Conservation (phyloP, 1,140 invertebrate species). For the Rhysida immarginata region DNA sequence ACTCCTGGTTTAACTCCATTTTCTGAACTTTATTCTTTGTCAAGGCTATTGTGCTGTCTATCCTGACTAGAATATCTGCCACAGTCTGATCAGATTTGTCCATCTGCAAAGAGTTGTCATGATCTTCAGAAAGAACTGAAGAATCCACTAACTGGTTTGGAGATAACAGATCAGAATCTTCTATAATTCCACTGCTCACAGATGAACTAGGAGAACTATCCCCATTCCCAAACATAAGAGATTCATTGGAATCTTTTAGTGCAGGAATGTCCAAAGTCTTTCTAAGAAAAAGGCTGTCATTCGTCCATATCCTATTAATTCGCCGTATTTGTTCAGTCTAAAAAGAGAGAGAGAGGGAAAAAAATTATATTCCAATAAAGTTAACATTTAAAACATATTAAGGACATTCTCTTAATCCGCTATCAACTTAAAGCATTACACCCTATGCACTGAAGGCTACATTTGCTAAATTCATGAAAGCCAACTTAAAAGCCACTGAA, state of each 20-base stretch:
- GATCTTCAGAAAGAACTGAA: conserved; percentile 1
- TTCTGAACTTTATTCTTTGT: conserved; percentile 70
- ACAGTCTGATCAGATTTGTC: conserved; percentile 47
- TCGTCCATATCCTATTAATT: conserved; percentile 69
- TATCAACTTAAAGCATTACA: no score
- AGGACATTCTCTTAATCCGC: no score
- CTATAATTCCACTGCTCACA: no score
- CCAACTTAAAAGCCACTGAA: no score
- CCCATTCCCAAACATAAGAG: background rate
- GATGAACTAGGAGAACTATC: background rate
- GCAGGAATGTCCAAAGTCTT: conserved; percentile 65
- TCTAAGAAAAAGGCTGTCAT: conserved; percentile 72
- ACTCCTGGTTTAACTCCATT: conserved; percentile 26
- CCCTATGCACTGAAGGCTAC: no score
- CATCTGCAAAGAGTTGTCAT: background rate
- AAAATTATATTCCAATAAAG: no score
- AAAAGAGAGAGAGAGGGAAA: no score
- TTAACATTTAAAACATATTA: no score
- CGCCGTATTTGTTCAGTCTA: conserved; percentile 80
- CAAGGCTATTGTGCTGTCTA: conserved; percentile 68
- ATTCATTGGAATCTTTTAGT: conserved; percentile 15
- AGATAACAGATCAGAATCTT: no score
- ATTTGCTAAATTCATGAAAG: no score
- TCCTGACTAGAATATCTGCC: conserved; percentile 67
- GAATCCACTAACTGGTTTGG: no score